A percentile compares a stretch with the other conserved stretches of the same genome.
Conservation (phyloP, 1,140 invertebrate species). For the Sminthurinus signatus region DNA sequence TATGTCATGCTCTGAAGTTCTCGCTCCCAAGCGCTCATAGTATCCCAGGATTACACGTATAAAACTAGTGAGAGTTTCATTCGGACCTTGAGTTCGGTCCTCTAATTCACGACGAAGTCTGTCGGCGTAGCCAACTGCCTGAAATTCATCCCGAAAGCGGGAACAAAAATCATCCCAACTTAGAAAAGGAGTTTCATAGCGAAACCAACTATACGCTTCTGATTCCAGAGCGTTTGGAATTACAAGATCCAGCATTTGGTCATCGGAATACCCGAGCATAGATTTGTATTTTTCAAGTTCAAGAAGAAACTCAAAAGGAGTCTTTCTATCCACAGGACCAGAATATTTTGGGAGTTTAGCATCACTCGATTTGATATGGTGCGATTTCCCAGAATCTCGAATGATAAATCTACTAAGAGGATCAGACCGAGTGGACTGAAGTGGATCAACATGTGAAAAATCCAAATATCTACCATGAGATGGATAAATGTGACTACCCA, state of each 20-base stretch:
- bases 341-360: constrained; percentile 7
- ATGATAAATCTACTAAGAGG: too few relatives aligned
- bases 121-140: constrained; percentile 1
- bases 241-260: constrained; percentile 1
- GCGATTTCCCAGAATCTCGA: too few relatives aligned
- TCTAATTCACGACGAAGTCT: constrained; percentile 7
- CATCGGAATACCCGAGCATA: not conserved
- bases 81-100: constrained; percentile 2
- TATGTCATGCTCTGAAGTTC: not conserved
- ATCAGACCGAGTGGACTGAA: too few relatives aligned
- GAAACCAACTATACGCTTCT: constrained; percentile 13
- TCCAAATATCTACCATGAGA: too few relatives aligned
- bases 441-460: too few relatives aligned
- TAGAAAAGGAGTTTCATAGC: not conserved
- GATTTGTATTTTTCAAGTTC: constrained; percentile 14
- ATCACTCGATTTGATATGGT: not conserved
- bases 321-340: constrained; percentile 12
- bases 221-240: constrained; percentile 3
- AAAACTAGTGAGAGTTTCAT: constrained; percentile 13
- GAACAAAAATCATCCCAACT: not conserved
- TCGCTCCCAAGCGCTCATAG: not conserved
- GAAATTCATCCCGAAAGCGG: constrained; percentile 9
- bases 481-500: too few relatives aligned
- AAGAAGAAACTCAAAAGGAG: constrained; percentile 16
- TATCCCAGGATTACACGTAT: constrained; percentile 10